These are phyloP conservation scores for Cosmorhoe ocellata DNA, from an alignment of 2,888 invertebrate species.

Conservation along the genomic window DNA sequence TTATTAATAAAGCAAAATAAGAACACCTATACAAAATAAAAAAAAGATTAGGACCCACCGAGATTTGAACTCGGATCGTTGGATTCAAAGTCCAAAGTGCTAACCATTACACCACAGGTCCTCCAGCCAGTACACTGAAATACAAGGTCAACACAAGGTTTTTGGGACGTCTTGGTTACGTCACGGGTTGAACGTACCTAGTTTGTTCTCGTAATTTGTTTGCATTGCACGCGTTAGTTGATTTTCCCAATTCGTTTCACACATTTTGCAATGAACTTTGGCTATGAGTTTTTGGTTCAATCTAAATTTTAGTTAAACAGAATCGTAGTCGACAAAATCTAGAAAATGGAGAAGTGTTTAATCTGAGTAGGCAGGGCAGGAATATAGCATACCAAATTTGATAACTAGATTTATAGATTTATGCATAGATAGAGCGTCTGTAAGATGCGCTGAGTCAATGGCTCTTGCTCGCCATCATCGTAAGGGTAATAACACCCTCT, in stretches of 20 bases:
- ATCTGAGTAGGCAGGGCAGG: too few relatives aligned
- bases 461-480: too few relatives aligned
- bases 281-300: too few relatives aligned
- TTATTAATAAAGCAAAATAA: not conserved
- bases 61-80: slow-evolving; percentile 74
- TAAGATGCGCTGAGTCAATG: too few relatives aligned
- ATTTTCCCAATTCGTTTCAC: not conserved
- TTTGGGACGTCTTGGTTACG: not conserved
- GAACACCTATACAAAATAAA: not conserved
- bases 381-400: too few relatives aligned
- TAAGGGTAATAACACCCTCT: too few relatives aligned
- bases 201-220: not conserved
- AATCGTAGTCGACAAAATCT: too few relatives aligned
- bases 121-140: slow-evolving; percentile 26
- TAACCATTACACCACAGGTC: slow-evolving; percentile 78
- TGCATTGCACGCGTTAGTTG: not conserved
- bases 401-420: too few relatives aligned
- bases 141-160: not conserved
- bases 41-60: slow-evolving; percentile 59
- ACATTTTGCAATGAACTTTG: not conserved
- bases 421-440: too few relatives aligned
- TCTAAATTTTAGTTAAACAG: too few relatives aligned
- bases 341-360: not conserved
- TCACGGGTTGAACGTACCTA: not conserved
- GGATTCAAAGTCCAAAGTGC: slow-evolving; percentile 79